Conservation (phyloP, 2,113 vertebrate species). For the Hippopotamus amphibius region DNA sequence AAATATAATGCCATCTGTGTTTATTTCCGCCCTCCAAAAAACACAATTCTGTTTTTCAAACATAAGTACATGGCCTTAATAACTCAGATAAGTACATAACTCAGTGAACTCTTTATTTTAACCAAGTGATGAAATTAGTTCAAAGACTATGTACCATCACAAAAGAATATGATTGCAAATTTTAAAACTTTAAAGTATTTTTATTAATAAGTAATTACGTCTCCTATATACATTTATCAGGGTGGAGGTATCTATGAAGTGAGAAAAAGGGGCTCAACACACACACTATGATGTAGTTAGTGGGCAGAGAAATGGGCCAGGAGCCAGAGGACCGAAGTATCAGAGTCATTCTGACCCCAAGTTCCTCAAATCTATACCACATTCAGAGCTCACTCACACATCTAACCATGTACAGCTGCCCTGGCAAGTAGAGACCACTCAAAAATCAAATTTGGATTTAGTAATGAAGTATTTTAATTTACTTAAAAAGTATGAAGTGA, state of each 20-base stretch:
- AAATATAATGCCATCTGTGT: constrained; percentile 76
- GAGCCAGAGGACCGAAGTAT: neutral
- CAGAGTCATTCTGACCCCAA: no score
- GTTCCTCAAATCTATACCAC: neutral
- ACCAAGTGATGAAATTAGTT: neutral
- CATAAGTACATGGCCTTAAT: neutral
- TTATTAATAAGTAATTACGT: neutral
- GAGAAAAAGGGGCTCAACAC: neutral
- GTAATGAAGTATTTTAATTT: constrained; percentile 15
- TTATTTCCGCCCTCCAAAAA: constrained; percentile 59
- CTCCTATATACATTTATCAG: neutral
- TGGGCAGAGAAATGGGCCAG: neutral
- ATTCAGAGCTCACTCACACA: neutral
- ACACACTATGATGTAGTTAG: neutral
- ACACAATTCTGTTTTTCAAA: neutral
- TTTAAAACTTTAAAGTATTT: neutral
- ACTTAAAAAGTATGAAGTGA: neutral
- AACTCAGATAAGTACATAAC: neutral
- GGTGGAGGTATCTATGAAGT: neutral
- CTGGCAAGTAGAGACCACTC: neutral
- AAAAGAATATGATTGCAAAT: neutral
- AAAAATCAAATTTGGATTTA: neutral
- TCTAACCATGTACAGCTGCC: neutral
- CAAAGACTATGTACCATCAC: neutral
- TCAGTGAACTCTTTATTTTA: neutral